Percentiles rank a stretch among this genome's conserved stretches.
Evolutionary conservation across 2,113 vertebrate species (phyloP).

Genomic region (Stigmatopora argus): DNA sequence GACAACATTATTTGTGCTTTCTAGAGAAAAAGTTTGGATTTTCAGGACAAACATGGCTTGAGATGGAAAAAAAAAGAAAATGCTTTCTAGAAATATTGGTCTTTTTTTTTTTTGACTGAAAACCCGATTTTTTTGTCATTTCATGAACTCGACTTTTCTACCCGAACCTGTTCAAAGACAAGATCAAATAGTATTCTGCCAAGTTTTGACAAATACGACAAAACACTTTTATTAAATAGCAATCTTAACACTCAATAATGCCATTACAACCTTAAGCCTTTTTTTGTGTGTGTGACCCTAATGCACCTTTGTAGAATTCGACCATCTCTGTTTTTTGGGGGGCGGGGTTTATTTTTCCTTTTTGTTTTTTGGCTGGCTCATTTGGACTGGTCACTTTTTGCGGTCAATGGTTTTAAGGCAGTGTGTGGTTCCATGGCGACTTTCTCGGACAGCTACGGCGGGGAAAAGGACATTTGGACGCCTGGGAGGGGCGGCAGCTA

Average conservation of each 20-base stretch:
- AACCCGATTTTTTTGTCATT: too few species aligned
- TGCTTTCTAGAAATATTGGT: too few species aligned
- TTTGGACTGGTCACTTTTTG: slow-evolving; percentile 44
- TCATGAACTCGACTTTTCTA: too few species aligned
- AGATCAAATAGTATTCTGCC: too few species aligned
- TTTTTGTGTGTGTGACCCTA: not conserved
- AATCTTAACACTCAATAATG: not conserved
- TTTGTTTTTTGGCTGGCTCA: not conserved
- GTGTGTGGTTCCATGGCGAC: slow-evolving; percentile 68
- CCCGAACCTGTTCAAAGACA: too few species aligned
- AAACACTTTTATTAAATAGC: too few species aligned
- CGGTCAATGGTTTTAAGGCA: slow-evolving; percentile 73
- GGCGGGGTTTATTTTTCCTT: slow-evolving; percentile 13
- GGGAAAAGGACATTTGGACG: slow-evolving; percentile 54
- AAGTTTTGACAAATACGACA: too few species aligned
- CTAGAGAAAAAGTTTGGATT: not conserved
- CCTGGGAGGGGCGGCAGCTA: slow-evolving; percentile 38
- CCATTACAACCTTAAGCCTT: not conserved
- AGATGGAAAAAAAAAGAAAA: too few species aligned
- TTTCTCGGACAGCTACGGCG: slow-evolving; percentile 60
- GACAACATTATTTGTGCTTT: not conserved
- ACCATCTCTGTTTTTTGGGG: slow-evolving; percentile 26
- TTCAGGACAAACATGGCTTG: not conserved
- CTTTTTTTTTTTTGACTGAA: too few species aligned
- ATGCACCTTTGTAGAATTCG: slow-evolving; percentile 17